These are phyloP conservation scores for Ips typographus DNA, from an alignment of 1,140 invertebrate genomes.

Conservation along the genomic window DNA sequence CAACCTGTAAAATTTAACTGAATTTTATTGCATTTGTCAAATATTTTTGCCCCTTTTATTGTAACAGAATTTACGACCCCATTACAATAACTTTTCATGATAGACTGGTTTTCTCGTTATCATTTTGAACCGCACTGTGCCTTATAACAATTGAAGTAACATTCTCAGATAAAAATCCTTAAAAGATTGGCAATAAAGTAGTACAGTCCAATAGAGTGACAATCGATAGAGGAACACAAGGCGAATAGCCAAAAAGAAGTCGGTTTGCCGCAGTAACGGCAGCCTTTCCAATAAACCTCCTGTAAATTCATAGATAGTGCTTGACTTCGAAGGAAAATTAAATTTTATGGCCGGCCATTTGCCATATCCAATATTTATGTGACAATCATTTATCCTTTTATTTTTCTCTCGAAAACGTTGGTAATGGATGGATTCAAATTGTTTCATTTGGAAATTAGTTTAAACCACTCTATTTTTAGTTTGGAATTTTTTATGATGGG, in stretches of 20 bases:
- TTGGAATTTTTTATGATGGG: neutral
- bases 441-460: neutral
- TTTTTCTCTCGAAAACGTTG: constrained; percentile 5
- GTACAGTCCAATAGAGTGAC: constrained; percentile 5
- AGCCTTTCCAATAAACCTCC: constrained; percentile 35
- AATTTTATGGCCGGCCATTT: constrained; percentile 39
- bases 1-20: too few relatives aligned
- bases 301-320: constrained; percentile 37
- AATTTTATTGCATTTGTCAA: too few relatives aligned
- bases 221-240: constrained; percentile 24
- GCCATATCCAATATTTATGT: constrained; percentile 40
- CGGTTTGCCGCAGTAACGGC: constrained; percentile 28
- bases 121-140: too few relatives aligned
- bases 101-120: too few relatives aligned
- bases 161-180: constrained; percentile 3
- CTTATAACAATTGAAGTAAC: neutral
- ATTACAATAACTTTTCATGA: too few relatives aligned
- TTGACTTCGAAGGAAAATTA: constrained; percentile 39
- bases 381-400: constrained; percentile 31
- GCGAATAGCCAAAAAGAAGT: constrained; percentile 31
- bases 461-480: neutral
- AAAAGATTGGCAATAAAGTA: constrained; percentile 11
- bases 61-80: too few relatives aligned
- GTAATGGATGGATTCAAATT: constrained; percentile 2
- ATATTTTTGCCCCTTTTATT: too few relatives aligned